Base-by-base conservation (phyloP, 2,888 invertebrate species). In the Gisinianus flammeolus region DNA sequence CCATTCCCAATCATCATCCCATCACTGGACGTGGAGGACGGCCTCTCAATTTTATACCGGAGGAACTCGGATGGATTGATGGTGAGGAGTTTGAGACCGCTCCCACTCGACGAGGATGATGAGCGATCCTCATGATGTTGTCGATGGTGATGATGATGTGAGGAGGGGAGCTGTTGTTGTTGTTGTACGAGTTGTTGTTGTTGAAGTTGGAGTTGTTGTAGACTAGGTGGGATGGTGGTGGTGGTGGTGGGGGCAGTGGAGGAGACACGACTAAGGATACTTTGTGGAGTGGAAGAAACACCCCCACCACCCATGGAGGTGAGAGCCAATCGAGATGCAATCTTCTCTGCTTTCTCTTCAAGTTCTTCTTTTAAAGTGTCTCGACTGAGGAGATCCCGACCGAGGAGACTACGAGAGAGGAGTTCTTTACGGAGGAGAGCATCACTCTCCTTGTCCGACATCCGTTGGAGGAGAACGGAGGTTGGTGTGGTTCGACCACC, bases 11-110 rank as follows among this genome's bases (percentile, higher is more conserved):
- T 10, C 1, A n/a, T 78, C 30, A 86, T 86, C 58, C 85, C 83
- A 80, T 87, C 84, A 78, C 87, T 75, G 90, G 90, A 67, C 90
- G 91, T 64, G 89, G 89, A 74, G 1, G 88, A 87, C 73, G 90
- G 92, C 86, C 94, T 94, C 85, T 95, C 95, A 85, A 94, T 91
- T 88, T 95, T 95, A 64, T 73, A 73, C 89, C 95, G 95, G 85
- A 94, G 91, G 88, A 95, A 96, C 89, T 83, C 84, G 76, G 85
- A 85, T 78, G 85, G 85, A 81, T 85, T 85, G 78, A 85, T 85
- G 16, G 85, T 85, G 33, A 85, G 82, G 86, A 93, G 91, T 85
- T 92, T 89, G 85, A 88, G 87, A 86, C 88, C 87, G 92, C 93
- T 85, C 89, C 89, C 86, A 93, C 90, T 62, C 30, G 92, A 92